phyloP scores from a whole-genome alignment of 2,113 vertebrate genomes.

The Notothenia rossii region DNA sequence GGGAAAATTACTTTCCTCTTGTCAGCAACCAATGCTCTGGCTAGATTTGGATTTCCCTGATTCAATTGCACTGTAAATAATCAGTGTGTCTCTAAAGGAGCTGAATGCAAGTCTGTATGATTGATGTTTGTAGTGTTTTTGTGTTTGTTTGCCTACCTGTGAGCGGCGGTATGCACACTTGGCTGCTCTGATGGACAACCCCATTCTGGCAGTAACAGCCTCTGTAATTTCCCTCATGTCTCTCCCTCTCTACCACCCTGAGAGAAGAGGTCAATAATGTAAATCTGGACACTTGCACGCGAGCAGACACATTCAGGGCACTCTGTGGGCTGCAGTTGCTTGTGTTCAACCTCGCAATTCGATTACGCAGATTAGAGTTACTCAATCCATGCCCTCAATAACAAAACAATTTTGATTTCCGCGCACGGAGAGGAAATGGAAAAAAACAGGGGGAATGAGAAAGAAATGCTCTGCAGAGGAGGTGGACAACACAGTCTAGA shows the following conservation, averaged over 20 bases:
- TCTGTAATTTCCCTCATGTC: conserved; percentile 21
- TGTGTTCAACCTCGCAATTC: conserved; percentile 36
- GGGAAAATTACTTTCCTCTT: too few relatives aligned
- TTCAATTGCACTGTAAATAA: not conserved
- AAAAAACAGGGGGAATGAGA: conserved; percentile 12
- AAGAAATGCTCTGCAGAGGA: not conserved
- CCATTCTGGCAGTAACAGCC: conserved; percentile 34
- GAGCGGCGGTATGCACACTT: conserved; percentile 1
- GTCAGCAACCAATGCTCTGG: too few relatives aligned
- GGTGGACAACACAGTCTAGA: not conserved
- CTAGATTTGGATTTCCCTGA: too few relatives aligned
- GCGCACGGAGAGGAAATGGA: conserved; percentile 8
- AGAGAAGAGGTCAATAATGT: conserved; percentile 56
- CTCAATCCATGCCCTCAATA: conserved; percentile 52
- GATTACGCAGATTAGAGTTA: conserved; percentile 56
- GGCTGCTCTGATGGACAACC: conserved; percentile 35
- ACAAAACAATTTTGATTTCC: conserved; percentile 44
- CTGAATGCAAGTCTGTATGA: not conserved
- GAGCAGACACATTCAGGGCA: conserved; percentile 8
- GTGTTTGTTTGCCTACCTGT: not conserved
- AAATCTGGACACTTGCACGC: conserved; percentile 41
- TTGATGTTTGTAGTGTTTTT: too few relatives aligned
- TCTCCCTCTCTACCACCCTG: not conserved
- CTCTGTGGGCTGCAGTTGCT: conserved; percentile 22
- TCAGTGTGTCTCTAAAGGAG: not conserved